Conservation (phyloP, 2,888 invertebrate species). For the Cantharis nigra region DNA sequence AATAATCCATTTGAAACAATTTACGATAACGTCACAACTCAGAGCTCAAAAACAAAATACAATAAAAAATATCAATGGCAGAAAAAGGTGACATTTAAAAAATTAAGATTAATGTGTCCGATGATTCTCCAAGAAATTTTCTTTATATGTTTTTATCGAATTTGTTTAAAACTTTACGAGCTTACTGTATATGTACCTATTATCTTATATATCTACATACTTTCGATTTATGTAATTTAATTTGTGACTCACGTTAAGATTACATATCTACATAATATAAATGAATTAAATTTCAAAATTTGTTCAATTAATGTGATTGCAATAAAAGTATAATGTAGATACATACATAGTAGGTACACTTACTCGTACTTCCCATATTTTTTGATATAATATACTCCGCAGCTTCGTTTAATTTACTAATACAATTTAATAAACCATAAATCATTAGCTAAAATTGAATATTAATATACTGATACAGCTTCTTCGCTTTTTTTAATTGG, state of each 20-base stretch:
- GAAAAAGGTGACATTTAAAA: too few relatives aligned
- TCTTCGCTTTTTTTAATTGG: background rate
- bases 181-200: too few relatives aligned
- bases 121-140: too few relatives aligned
- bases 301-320: background rate
- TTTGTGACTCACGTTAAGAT: background rate
- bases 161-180: too few relatives aligned
- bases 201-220: background rate
- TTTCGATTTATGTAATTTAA: background rate
- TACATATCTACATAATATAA: background rate
- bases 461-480: background rate
- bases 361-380: too few relatives aligned
- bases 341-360: background rate
- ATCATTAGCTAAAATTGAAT: background rate
- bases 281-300: background rate
- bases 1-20: too few relatives aligned
- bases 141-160: too few relatives aligned
- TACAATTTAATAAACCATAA: background rate
- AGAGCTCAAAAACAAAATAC: too few relatives aligned
- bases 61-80: too few relatives aligned
- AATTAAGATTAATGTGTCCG: too few relatives aligned
- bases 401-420: background rate
- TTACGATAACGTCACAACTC: too few relatives aligned
- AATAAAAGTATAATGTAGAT: background rate
- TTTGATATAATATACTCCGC: too few relatives aligned